These are phyloP conservation scores for Avahi laniger DNA, from an alignment of 2,797 vertebrate species.

Conservation along the genomic window DNA sequence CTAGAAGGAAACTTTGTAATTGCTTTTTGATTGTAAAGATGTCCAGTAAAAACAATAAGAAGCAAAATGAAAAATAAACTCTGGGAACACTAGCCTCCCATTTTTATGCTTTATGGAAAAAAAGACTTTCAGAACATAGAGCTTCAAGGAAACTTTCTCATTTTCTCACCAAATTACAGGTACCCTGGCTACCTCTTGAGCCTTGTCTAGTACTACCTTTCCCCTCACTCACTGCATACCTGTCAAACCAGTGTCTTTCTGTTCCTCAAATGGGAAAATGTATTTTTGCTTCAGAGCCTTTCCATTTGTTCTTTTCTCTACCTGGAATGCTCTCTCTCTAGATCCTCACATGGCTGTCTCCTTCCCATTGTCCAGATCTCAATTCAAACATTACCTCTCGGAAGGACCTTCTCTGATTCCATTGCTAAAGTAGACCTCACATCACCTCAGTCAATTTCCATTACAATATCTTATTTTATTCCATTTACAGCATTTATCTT, in stretches of 20 bases:
- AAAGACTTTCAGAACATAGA: neutral
- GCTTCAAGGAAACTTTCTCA: fast-evolving
- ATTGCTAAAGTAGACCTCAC: neutral
- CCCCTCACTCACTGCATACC: fast-evolving
- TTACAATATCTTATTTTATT: neutral
- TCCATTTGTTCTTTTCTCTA: neutral
- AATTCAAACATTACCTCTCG: neutral
- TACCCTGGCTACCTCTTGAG: neutral
- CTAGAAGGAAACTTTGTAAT: neutral
- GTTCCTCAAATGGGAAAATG: neutral
- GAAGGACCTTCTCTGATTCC: neutral
- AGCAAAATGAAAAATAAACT: neutral
- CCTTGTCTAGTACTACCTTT: neutral
- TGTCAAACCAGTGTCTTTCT: neutral
- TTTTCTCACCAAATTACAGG: neutral
- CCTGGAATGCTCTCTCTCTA: neutral
- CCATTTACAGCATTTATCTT: neutral
- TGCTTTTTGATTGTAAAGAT: neutral
- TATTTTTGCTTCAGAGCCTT: neutral
- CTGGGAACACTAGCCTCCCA: neutral
- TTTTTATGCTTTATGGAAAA: neutral
- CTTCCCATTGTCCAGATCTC: neutral
- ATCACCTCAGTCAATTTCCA: neutral
- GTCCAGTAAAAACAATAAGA: neutral
- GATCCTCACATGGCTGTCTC: neutral